A percentile compares a stretch with the other conserved stretches of the same genome.
These are phyloP conservation scores for Drosophila punjabiensis DNA, from an alignment of 1,140 invertebrate genomes.

Conservation along the genomic window DNA sequence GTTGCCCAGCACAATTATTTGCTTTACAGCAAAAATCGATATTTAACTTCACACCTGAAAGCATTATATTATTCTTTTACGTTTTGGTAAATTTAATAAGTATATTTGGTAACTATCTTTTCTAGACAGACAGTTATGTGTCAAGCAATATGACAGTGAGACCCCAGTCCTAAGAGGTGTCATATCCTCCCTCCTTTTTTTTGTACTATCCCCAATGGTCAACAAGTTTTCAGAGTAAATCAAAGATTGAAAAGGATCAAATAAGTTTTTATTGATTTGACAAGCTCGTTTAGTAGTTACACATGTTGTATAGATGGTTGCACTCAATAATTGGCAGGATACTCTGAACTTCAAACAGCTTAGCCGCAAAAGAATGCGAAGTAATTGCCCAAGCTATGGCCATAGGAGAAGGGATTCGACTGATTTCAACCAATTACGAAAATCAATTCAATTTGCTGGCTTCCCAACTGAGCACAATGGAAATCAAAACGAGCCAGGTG, in stretches of 20 bases:
- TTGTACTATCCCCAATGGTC: background rate
- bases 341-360: slow-evolving; percentile 24
- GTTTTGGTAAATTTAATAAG: background rate
- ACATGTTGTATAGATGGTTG: slow-evolving; percentile 39
- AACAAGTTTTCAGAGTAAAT: slow-evolving; percentile 15
- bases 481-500: slow-evolving; percentile 16
- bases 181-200: background rate
- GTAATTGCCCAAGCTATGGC: slow-evolving; percentile 25
- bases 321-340: slow-evolving; percentile 42
- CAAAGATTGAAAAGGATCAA: background rate
- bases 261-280: slow-evolving; percentile 36
- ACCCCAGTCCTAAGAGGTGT: background rate
- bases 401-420: slow-evolving; percentile 13
- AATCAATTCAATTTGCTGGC: slow-evolving; percentile 49
- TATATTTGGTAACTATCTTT: no score
- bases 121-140: no score
- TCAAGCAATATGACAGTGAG: background rate
- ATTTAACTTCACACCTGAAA: no score
- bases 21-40: no score
- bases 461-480: slow-evolving; percentile 6
- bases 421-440: slow-evolving; percentile 27
- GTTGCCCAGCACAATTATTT: no score
- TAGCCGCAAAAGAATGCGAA: slow-evolving; percentile 17
- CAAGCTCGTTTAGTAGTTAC: slow-evolving; percentile 47
- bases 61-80: no score